Conservation (phyloP, 2,113 vertebrate genomes). For the Salvelinus namaycush region DNA sequence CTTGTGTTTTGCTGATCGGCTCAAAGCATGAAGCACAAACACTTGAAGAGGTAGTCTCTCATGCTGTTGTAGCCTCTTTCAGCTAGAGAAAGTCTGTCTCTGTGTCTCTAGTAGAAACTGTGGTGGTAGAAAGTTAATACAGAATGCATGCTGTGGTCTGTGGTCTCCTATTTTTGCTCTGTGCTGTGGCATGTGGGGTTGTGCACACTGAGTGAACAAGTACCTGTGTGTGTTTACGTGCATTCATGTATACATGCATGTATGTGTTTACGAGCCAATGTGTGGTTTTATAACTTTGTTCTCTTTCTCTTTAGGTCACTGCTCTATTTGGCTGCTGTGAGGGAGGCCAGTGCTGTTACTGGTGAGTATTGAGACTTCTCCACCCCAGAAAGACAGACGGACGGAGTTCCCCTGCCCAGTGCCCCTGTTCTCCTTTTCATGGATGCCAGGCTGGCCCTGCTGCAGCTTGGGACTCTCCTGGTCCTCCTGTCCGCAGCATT, state of each 20-base stretch:
- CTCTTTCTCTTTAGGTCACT: slow-evolving; percentile 65
- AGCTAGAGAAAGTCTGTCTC: neutral
- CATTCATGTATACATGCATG: too few relatives aligned
- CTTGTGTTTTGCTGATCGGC: too few relatives aligned
- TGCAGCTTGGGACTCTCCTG: slow-evolving; percentile 78
- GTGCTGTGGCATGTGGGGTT: neutral
- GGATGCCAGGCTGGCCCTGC: slow-evolving; percentile 73
- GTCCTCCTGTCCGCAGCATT: slow-evolving; percentile 73
- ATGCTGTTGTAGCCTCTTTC: too few relatives aligned
- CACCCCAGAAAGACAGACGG: slow-evolving; percentile 23
- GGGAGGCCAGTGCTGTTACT: slow-evolving; percentile 49
- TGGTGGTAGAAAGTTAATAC: neutral
- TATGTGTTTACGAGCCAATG: neutral
- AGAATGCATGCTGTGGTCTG: neutral
- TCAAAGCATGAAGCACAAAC: too few relatives aligned
- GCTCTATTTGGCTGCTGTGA: slow-evolving; percentile 57
- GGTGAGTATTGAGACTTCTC: slow-evolving; percentile 33
- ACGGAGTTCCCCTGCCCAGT: slow-evolving; percentile 32
- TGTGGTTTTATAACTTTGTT: slow-evolving; percentile 55
- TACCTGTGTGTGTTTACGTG: too few relatives aligned
- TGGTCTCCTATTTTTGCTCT: neutral
- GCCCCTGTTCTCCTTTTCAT: slow-evolving; percentile 67
- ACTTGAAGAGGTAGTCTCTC: too few relatives aligned
- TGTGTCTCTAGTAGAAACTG: neutral
- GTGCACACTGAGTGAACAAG: neutral